phyloP scores from a whole-genome alignment of 2,113 vertebrate species.

The Plectropomus leopardus region DNA sequence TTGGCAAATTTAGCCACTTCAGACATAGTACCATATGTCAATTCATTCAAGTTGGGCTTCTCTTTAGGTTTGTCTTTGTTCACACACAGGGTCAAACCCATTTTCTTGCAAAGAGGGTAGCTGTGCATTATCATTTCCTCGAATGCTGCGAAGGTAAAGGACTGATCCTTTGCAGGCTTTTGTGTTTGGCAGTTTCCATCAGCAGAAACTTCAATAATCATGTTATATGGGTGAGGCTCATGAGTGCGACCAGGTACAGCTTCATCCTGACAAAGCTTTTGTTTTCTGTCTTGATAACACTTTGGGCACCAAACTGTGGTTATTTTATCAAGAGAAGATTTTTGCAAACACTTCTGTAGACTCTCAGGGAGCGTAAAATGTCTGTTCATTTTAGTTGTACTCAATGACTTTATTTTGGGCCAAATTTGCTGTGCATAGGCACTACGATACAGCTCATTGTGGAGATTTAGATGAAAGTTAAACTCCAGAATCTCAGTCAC shows the following conservation, averaged over 20 bases:
- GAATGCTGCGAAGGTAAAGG: background rate
- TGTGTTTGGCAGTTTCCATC: background rate
- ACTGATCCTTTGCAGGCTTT: background rate
- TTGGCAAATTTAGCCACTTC: conserved; percentile 29
- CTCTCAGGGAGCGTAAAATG: conserved; percentile 40
- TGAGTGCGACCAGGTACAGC: background rate
- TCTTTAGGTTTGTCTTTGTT: conserved; percentile 14
- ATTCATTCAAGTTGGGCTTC: background rate
- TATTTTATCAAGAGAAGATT: too few species aligned
- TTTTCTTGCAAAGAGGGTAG: conserved; percentile 35
- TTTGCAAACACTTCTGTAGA: background rate
- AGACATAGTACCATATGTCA: background rate
- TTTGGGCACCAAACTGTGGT: conserved; percentile 25
- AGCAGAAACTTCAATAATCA: background rate
- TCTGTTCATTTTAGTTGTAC: too few species aligned
- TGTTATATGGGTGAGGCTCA: background rate
- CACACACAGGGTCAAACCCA: conserved; percentile 41
- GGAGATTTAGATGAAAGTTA: conserved; percentile 42
- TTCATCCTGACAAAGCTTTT: background rate
- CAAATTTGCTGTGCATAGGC: background rate
- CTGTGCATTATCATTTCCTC: conserved; percentile 10
- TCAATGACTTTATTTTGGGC: background rate
- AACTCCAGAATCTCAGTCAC: conserved; percentile 46
- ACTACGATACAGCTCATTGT: conserved; percentile 12
- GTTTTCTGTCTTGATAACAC: conserved; percentile 18